Evolutionary conservation across 2,888 invertebrate species (phyloP).

Genomic region (Athalia cordata): DNA sequence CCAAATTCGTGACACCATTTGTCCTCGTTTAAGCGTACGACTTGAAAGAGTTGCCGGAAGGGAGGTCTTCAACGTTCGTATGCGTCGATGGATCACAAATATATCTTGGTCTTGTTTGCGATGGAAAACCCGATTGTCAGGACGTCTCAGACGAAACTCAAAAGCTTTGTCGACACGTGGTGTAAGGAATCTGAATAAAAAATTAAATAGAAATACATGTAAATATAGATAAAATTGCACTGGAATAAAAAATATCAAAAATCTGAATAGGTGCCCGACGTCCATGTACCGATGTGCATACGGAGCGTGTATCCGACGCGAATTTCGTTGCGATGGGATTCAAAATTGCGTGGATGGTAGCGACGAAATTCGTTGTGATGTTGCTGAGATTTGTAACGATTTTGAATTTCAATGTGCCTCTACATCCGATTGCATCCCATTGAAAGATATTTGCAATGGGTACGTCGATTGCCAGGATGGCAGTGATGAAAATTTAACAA

Average conservation of each 20-base stretch:
- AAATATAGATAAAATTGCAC: not conserved
- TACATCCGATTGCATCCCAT: constrained; percentile 55
- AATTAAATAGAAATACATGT: not conserved
- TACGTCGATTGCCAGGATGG: constrained; percentile 59
- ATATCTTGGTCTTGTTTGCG: constrained; percentile 75
- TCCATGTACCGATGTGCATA: constrained; percentile 60
- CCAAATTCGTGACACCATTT: constrained; percentile 29
- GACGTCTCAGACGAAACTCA: constrained; percentile 80
- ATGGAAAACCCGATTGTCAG: constrained; percentile 76
- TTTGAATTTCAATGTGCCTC: constrained; percentile 57
- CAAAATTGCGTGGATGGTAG: constrained; percentile 61
- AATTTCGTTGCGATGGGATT: constrained; percentile 58
- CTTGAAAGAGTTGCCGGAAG: not conserved
- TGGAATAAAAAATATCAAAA: not conserved
- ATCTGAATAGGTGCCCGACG: constrained; percentile 57
- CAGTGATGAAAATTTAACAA: constrained; percentile 58
- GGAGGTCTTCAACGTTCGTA: constrained; percentile 51
- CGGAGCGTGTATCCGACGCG: constrained; percentile 60
- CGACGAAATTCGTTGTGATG: constrained; percentile 61
- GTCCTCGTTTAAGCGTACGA: constrained; percentile 29
- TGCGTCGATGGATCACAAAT: constrained; percentile 67
- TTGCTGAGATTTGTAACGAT: constrained; percentile 53
- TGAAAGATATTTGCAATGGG: constrained; percentile 59
- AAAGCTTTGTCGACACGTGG: constrained; percentile 59
- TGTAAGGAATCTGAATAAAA: constrained; percentile 52